A percentile compares a stretch with the other conserved stretches of the same genome.
These are phyloP conservation scores for Spongilla lacustris DNA, from an alignment of 37 sponge, comb jelly and placozoan species.

Conservation along the genomic window DNA sequence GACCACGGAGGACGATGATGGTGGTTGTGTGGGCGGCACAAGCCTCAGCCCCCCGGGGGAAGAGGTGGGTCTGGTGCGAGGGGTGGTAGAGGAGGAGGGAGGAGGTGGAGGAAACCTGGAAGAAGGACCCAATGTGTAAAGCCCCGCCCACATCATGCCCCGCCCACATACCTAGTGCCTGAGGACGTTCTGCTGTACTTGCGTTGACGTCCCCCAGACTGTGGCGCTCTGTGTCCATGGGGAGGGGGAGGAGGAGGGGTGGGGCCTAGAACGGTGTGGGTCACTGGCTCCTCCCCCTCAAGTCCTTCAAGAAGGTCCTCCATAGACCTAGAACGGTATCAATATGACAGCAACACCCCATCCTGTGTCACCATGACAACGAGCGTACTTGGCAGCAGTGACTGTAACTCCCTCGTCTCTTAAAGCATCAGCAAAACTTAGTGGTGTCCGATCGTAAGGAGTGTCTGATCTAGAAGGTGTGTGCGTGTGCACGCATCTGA, in stretches of 20 bases:
- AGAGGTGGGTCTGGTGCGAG: neutral
- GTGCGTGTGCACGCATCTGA: neutral
- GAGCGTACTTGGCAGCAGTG: neutral
- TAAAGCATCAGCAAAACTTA: neutral
- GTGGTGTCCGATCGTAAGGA: neutral
- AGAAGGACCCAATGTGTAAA: neutral
- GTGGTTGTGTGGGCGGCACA: neutral
- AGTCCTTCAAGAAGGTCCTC: neutral
- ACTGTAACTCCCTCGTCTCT: neutral
- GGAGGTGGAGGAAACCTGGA: neutral
- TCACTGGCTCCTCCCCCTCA: neutral
- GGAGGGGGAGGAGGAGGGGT: neutral
- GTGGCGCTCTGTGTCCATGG: neutral
- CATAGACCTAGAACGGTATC: neutral
- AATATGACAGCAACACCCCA: too few relatives aligned
- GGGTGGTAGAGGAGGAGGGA: neutral
- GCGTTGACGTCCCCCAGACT: neutral
- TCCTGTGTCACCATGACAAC: neutral
- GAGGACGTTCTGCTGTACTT: neutral
- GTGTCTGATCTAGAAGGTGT: neutral
- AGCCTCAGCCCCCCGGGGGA: neutral
- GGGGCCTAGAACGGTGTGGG: neutral
- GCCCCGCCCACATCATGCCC: neutral
- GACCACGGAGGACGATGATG: neutral
- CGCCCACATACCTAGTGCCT: neutral